phyloP scores from a whole-genome alignment of 2,113 vertebrate species.

The Bufo bufo region DNA sequence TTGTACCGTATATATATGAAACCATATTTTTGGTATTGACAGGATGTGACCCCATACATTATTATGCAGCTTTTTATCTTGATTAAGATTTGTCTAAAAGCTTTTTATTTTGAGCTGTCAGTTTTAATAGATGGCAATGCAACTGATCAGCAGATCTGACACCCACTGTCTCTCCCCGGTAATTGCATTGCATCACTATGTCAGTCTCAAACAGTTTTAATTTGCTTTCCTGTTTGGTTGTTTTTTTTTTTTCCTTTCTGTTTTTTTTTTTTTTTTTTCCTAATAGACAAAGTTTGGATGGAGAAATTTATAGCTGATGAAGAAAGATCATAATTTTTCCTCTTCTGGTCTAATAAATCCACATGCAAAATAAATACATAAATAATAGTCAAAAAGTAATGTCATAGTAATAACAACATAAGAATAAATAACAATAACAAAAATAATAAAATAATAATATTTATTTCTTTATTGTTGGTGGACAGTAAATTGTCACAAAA shows the following conservation, averaged over 20 bases:
- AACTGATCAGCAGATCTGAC: slow-evolving; percentile 62
- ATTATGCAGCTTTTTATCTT: slow-evolving; percentile 55
- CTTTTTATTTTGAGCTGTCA: slow-evolving; percentile 66
- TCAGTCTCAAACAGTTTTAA: slow-evolving; percentile 60
- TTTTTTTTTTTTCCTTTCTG: not conserved
- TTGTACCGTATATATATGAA: not conserved
- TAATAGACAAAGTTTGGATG: slow-evolving; percentile 10
- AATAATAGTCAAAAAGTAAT: not conserved
- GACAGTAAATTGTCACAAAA: too few relatives aligned
- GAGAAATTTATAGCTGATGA: not conserved
- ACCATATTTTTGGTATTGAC: slow-evolving; percentile 45
- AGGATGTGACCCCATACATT: not conserved
- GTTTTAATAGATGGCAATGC: slow-evolving; percentile 59
- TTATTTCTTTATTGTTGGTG: too few relatives aligned
- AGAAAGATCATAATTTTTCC: not conserved
- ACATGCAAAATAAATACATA: not conserved
- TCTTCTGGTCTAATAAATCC: not conserved
- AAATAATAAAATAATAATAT: too few relatives aligned
- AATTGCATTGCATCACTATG: slow-evolving; percentile 61
- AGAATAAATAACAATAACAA: too few relatives aligned
- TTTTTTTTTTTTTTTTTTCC: not conserved
- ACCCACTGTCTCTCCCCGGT: slow-evolving; percentile 59
- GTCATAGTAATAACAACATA: too few relatives aligned
- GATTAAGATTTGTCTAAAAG: slow-evolving; percentile 63
- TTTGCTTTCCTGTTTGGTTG: slow-evolving; percentile 39